Percentiles rank a stretch among this genome's conserved stretches.
phyloP scores from a whole-genome alignment of 2,113 vertebrate species.

The Coptodon rendalli region DNA sequence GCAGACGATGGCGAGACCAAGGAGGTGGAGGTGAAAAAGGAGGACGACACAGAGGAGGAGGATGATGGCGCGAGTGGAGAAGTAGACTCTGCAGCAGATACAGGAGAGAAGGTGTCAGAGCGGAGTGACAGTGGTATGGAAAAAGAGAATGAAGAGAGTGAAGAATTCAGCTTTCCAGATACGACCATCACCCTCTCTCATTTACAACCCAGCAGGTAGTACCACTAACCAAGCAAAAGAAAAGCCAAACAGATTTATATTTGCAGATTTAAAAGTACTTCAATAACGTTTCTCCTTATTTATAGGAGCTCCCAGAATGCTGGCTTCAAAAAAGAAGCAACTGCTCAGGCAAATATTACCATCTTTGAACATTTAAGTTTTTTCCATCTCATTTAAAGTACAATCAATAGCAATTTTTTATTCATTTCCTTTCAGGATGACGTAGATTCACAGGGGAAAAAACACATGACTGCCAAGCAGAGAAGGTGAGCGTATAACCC shows the following conservation, averaged over 20 bases:
- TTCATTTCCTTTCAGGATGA: slow-evolving; percentile 64
- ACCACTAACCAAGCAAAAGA: not conserved
- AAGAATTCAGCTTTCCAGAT: slow-evolving; percentile 81
- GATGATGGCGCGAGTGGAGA: not conserved
- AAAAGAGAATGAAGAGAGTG: slow-evolving; percentile 13
- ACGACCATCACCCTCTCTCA: slow-evolving; percentile 90
- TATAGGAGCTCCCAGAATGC: slow-evolving; percentile 47
- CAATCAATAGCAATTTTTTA: not conserved
- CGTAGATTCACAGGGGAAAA: slow-evolving; percentile 72
- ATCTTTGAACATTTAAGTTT: not conserved
- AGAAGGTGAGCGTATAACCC: slow-evolving; percentile 76
- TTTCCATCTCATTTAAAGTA: not conserved
- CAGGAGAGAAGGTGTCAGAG: not conserved
- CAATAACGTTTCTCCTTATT: not conserved
- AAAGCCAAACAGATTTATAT: not conserved
- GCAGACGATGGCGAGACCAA: not conserved
- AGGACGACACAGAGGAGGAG: not conserved
- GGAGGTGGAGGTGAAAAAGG: not conserved
- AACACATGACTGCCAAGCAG: slow-evolving; percentile 91
- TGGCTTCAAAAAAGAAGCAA: slow-evolving; percentile 68
- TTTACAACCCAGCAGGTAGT: slow-evolving; percentile 84
- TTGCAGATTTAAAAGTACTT: not conserved
- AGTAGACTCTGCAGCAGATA: not conserved
- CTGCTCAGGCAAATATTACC: slow-evolving; percentile 60
- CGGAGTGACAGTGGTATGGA: not conserved